Evolutionary conservation across 2,888 invertebrate species (phyloP).

Genomic region (Conistra vaccinii): DNA sequence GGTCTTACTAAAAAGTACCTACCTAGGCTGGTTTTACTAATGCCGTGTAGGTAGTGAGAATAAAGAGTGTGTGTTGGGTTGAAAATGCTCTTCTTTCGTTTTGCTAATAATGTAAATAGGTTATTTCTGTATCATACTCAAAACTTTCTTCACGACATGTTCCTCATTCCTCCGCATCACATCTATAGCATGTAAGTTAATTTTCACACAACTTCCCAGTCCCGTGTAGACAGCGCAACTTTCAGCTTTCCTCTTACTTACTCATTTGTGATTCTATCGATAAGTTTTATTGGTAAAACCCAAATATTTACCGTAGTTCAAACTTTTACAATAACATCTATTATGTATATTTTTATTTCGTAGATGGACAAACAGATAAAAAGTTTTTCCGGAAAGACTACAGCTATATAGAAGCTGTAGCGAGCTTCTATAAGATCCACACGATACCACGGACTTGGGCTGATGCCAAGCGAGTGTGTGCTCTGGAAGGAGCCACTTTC

Average conservation of each 20-base stretch:
- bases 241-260: background rate
- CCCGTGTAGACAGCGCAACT: background rate
- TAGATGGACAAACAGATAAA: slow-evolving; percentile 43
- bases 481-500: slow-evolving; percentile 24
- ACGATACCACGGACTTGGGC: slow-evolving; percentile 16
- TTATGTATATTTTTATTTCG: background rate
- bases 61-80: background rate
- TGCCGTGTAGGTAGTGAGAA: background rate
- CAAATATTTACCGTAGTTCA: background rate
- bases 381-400: slow-evolving; percentile 66
- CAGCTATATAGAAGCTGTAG: slow-evolving; percentile 60
- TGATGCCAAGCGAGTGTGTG: slow-evolving; percentile 26
- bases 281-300: background rate
- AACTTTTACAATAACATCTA: no score
- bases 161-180: no score
- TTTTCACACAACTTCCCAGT: background rate
- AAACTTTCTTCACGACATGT: no score
- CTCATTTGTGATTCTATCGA: background rate
- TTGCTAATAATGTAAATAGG: no score
- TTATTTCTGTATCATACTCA: no score
- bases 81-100: background rate
- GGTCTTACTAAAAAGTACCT: no score
- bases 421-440: slow-evolving; percentile 38
- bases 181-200: background rate
- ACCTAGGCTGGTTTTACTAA: no score